phyloP scores from a whole-genome alignment of 1,140 invertebrate genomes.

The Dermatophagoides farinae region DNA sequence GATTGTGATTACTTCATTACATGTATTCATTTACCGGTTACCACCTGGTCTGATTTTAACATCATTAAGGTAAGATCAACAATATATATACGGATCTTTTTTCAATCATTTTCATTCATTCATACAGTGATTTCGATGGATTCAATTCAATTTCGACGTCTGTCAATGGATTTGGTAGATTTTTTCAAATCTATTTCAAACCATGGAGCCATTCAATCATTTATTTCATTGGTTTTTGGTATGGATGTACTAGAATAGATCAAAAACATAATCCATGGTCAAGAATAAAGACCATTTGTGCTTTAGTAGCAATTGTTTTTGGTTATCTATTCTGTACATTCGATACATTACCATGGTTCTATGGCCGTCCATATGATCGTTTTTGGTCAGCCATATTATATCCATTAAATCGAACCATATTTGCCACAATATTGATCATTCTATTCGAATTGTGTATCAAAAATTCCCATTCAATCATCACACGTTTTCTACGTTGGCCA shows the following conservation, averaged over 20 bases:
- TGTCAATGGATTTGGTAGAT: too few relatives aligned
- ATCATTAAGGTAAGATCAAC: neutral
- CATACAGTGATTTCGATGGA: too few relatives aligned
- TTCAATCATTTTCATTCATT: too few relatives aligned
- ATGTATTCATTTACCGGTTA: neutral
- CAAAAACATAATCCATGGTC: neutral
- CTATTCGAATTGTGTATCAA: conserved; percentile 18
- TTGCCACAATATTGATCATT: conserved; percentile 19
- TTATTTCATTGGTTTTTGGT: neutral
- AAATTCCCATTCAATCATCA: conserved; percentile 18
- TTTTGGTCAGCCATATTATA: neutral
- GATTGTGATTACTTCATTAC: neutral
- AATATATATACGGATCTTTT: too few relatives aligned
- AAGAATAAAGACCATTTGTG: neutral
- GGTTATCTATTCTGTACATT: neutral
- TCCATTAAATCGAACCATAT: conserved; percentile 16
- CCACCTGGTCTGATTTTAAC: neutral
- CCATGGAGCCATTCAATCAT: neutral
- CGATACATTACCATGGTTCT: conserved; percentile 1
- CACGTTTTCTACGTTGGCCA: conserved; percentile 15
- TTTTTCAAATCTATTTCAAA: neutral
- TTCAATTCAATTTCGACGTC: neutral
- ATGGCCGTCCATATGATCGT: neutral
- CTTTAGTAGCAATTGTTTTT: neutral
- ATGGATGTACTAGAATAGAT: too few relatives aligned